phyloP scores from a whole-genome alignment of 2,113 vertebrate species.

The Rhizomys pruinosus region DNA sequence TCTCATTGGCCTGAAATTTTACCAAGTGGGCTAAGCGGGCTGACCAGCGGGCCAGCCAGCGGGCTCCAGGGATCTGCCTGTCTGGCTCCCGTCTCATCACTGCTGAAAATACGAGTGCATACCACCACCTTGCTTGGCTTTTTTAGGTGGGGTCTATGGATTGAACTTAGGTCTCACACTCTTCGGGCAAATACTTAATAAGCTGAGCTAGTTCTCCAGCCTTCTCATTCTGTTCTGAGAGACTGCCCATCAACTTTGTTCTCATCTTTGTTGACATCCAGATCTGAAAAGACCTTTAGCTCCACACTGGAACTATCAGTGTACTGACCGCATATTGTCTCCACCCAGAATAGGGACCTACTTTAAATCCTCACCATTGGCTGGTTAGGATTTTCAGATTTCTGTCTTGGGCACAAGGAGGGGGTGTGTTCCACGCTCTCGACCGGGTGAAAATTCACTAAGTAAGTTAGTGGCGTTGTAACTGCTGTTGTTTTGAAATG shows the following conservation, averaged over 20 bases:
- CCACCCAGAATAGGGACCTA: accelerated
- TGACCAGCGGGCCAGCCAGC: too few relatives aligned
- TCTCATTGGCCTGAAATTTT: background rate
- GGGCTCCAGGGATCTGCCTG: background rate
- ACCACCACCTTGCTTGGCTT: background rate
- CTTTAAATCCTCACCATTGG: accelerated
- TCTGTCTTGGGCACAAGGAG: background rate
- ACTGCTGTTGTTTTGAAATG: constrained; percentile 83
- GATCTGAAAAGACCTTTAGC: background rate
- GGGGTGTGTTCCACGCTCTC: constrained; percentile 8
- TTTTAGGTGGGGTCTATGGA: background rate
- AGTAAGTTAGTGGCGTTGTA: constrained; percentile 47
- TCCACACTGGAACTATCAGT: background rate
- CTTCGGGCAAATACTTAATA: too few relatives aligned
- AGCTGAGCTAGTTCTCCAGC: background rate
- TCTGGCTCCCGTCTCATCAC: background rate
- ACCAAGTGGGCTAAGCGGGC: background rate
- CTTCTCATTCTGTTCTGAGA: background rate
- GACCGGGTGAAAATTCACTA: background rate
- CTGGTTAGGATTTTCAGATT: background rate
- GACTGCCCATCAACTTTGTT: background rate
- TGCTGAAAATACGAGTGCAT: background rate
- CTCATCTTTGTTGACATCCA: background rate
- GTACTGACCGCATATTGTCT: too few relatives aligned
- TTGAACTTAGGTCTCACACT: background rate